A percentile compares a stretch with the other conserved stretches of the same genome.
phyloP scores from a whole-genome alignment of 2,888 invertebrate genomes.

The Cheilosia impressa region DNA sequence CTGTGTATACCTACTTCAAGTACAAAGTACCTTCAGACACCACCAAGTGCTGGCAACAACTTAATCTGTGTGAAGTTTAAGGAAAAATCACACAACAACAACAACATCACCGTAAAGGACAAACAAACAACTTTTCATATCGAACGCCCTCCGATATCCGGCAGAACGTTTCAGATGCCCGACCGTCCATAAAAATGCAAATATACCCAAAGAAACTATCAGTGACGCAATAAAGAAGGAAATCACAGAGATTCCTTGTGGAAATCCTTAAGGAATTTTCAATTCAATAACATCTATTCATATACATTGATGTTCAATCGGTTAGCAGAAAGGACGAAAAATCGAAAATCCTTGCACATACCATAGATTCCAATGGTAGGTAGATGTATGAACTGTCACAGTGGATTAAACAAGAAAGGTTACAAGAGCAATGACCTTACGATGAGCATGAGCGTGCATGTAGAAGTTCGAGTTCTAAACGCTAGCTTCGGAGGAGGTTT shows the following conservation, averaged over 20 bases:
- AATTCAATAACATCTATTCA: constrained; percentile 69
- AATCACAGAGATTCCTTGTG: constrained; percentile 56
- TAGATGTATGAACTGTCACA: constrained; percentile 14
- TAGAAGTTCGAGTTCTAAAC: too few species aligned
- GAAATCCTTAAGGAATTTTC: constrained; percentile 68
- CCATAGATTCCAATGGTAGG: constrained; percentile 1
- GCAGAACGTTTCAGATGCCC: constrained; percentile 49
- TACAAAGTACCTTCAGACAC: constrained; percentile 47
- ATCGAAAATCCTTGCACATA: constrained; percentile 28
- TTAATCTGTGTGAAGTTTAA: constrained; percentile 41
- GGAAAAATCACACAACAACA: not conserved
- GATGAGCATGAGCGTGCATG: too few species aligned
- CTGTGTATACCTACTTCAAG: constrained; percentile 13
- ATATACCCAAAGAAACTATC: constrained; percentile 55
- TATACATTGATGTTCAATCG: constrained; percentile 66
- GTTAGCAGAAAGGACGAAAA: not conserved
- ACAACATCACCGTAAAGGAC: constrained; percentile 18
- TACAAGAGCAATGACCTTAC: not conserved
- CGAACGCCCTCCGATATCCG: constrained; percentile 25
- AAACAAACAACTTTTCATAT: constrained; percentile 67
- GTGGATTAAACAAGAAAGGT: constrained; percentile 20
- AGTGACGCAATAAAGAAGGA: constrained; percentile 19
- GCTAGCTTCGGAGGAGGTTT: too few species aligned
- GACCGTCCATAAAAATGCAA: constrained; percentile 68
- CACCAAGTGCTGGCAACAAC: constrained; percentile 52